Evolutionary conservation across 1,140 invertebrate species (phyloP), one percentile per base, ranked within the genome.

Genomic region (Leptinotarsa texana): DNA sequence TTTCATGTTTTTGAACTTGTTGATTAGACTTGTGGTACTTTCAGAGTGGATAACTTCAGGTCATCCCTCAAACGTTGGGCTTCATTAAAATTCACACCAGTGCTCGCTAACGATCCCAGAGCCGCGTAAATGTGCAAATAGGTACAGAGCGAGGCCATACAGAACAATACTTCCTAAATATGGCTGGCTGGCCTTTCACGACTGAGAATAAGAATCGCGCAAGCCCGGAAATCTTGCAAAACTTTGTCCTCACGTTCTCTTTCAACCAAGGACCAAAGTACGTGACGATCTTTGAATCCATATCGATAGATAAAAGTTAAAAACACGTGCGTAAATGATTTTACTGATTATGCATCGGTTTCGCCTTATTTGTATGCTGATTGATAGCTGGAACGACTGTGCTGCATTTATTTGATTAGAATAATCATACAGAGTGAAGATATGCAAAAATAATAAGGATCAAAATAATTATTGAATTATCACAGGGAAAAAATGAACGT

Each of bases 131-230:
- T 78, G 69, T 78, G 76, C 75, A 77, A 75, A 79, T 70, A 63
- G 67, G 72, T 77, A 72, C 51, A 69, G 63, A 74, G 72, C 79
- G 79, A 81, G 80, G 80, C 77, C 79, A 68, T 17, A n/a, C 49
- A 24, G 78, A 79, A 79, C 79, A 81, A 78, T 76, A 79, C 77
- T 72, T 72, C 73, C 81, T 75, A 78, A 80, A 79, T 80, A 81
- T 78, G 79, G 80, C 75, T 77, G n/a, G 80, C 68, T 80, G 79
- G 78, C 81, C 81, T 82, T 80, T 80, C 81, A 78, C 81, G 65
- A 77, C 33, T 42, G 2, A 17, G 57, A 57, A 73, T 74, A 66
- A 62, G 73, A 79, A 57, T 57, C 65, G 71, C 75, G 80, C 74
- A 77, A 71, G 74, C 27, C 74, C 74, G 74, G 74, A 75, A 71